Evolutionary conservation across 2,113 vertebrate species (phyloP), one percentile per base, ranked within the genome.

Genomic region (human): DNA sequence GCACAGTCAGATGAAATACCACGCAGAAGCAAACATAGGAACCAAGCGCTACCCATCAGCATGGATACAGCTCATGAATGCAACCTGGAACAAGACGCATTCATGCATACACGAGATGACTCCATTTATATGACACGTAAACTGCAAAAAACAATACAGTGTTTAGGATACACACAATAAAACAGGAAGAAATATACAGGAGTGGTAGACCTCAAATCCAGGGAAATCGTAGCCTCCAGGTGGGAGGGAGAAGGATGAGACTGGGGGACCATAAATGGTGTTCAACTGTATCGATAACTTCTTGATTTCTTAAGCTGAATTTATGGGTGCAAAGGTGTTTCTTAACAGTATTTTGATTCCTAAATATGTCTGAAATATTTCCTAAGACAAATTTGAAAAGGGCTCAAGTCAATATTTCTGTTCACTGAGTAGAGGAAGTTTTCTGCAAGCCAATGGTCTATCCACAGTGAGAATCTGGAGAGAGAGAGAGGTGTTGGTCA

Each of bases 51-150:
- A 0, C 1, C 1, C 32, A 20, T 10, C 14, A 11, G 3, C 68
- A 32, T 0, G 7, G 22, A 30, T 1, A 3, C 10, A 23, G 1
- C n/a, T 43, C 48, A 52, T 1, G 57, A 4, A 14, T 0, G 3
- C 16, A 38, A 2, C 8, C 2, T 1, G 9, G 59, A 43, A 23
- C 40, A 32, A 27, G 64, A 20, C 4, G 80, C 5, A 0, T 8
- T 1, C 43, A 61, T 45, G 75, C 5, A 14, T 4, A 5, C 0
- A 4, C 22, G 8, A 1, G 11, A 20, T 27, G 78, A 18, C 20
- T 78, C 72, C 5, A 4, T 40, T 45, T 40, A 50, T 4, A 35
- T 3, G 14, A 32, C n/a, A 8, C 0, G 14, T 2, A 14, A 17
- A 22, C 38, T n/a, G 14, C 8, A 20, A 32, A 35, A 32, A 6